Evolutionary conservation across 1,140 invertebrate genomes (phyloP), one percentile per base, ranked within the genome.

Genomic region (Acyrthosiphon pisum): DNA sequence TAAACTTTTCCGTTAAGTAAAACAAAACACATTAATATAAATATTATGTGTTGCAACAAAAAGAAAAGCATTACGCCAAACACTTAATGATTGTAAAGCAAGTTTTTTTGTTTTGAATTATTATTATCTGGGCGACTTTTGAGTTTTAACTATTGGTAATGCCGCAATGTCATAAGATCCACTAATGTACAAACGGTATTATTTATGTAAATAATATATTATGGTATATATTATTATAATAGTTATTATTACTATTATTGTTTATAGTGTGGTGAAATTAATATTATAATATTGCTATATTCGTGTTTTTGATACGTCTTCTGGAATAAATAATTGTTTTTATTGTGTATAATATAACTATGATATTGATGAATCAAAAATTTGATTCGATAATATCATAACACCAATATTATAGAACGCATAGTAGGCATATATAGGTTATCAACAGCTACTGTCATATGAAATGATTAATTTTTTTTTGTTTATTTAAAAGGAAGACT

Each of bases 1-100:
- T 56, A 89, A 89, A 89, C 48, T 89, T 89, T 35, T 41, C 30
- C 23, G 9, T 56, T 89, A 56, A 89, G 88, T 53, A 89, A 89
- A 89, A 89, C 88, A 89, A 56, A 89, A 89, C 35, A 50, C 50
- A 89, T 89, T 56, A 89, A 56, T 89, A 89, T 89, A 89, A 53
- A 89, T 89, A 89, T 56, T 89, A 56, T 53, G 35, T 56, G 50
- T 56, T 56, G 18, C 23, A 37, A 89, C 88, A 56, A 89, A 86
- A 89, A 30, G 35, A 56, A 53, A 89, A 37, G 11, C 88, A 35
- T 89, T 56, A 56, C 23, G 88, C 88, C 8, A 89, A 56, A 89
- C 88, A 56, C 50, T 89, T 41, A 56, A 89, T 56, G 88, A 89
- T 89, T 89, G 50, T 41, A 56, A 37, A 89, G 26, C 88, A 30